Percentiles rank a stretch among this genome's conserved stretches.
Conservation (phyloP, 1,140 invertebrate genomes). For the Drosophila gunungcola region DNA sequence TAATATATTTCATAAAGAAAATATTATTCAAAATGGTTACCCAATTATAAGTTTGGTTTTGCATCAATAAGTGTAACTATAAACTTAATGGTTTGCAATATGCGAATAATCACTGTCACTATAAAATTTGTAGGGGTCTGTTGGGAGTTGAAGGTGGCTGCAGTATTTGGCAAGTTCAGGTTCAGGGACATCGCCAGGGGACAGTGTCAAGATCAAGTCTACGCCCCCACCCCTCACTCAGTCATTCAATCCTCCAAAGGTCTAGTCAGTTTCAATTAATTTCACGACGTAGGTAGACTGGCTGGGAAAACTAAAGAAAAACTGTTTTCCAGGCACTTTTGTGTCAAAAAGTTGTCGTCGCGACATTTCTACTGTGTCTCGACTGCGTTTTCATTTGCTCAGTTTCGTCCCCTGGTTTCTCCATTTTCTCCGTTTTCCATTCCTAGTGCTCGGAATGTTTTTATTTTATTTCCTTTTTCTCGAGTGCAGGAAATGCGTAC, state of each 20-base stretch:
- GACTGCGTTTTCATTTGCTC: slow-evolving; percentile 11
- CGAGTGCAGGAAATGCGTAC: slow-evolving; percentile 79
- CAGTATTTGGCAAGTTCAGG: slow-evolving; percentile 67
- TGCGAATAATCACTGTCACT: background rate
- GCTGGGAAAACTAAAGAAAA: slow-evolving; percentile 58
- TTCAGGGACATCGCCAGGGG: slow-evolving; percentile 64
- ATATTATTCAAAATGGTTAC: no score
- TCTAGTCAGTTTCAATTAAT: slow-evolving; percentile 80
- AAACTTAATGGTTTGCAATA: background rate
- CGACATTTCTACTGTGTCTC: slow-evolving; percentile 65
- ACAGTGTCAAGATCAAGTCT: slow-evolving; percentile 76
- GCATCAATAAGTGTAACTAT: no score
- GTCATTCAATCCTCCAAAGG: slow-evolving; percentile 16
- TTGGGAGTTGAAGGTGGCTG: slow-evolving; percentile 9
- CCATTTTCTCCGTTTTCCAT: background rate
- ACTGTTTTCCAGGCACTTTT: slow-evolving; percentile 78
- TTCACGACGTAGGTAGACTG: slow-evolving; percentile 40
- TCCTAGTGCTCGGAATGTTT: slow-evolving; percentile 33
- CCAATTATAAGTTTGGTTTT: no score
- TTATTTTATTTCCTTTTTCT: slow-evolving; percentile 23
- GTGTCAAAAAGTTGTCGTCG: slow-evolving; percentile 80
- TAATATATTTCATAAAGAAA: no score
- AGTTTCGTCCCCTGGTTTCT: slow-evolving; percentile 7
- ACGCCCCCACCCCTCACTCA: slow-evolving; percentile 5
- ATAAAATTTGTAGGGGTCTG: background rate